Evolutionary conservation across 2,113 vertebrate species (phyloP), one percentile per base, ranked within the genome.

Genomic region (Tachysurus fulvidraco): DNA sequence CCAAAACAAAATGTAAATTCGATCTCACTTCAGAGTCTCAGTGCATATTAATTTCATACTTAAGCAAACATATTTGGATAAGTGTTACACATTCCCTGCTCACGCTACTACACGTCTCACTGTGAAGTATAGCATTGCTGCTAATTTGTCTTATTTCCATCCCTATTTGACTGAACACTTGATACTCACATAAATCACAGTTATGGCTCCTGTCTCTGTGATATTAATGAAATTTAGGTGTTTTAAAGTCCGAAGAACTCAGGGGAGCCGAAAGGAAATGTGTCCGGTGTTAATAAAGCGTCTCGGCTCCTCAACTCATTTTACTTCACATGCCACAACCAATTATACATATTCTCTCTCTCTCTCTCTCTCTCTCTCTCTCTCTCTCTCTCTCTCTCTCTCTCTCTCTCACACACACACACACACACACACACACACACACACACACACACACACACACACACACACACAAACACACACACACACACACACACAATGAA

Each of bases 181-280:
- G 91, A 95, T 94, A 94, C 87, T 84, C 50, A 79, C 91, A 94
- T 92, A 92, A 94, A 95, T 94, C 91, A 93, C 85, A 59, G 85
- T 86, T 79, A 69, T 86, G 91, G 92, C 91, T 93, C 93, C 92
- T 93, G 91, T 91, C 91, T 93, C 59, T 92, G 91, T 93, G 91
- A 90, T 94, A 93, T 93, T 94, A 95, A 94, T 93, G 93, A 95
- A 94, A 92, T 93, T 85, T 91, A 90, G 95, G 92, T 93, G 94
- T 93, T 81, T 81, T 92, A 94, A 79, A 93, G 89, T 81, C 12
- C 73, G 86, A 59, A 85, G 93, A 93, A 91, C 93, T 93, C 92
- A 23, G 5, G 84, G 92, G 94, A 94, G 93, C 89, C 88, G 85
- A 91, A 93, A 91, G 93, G 93, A 93, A 93, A 94, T 91, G 92